Evolutionary conservation across 2,113 vertebrate species (phyloP).

Genomic region (Cololabis saira): DNA sequence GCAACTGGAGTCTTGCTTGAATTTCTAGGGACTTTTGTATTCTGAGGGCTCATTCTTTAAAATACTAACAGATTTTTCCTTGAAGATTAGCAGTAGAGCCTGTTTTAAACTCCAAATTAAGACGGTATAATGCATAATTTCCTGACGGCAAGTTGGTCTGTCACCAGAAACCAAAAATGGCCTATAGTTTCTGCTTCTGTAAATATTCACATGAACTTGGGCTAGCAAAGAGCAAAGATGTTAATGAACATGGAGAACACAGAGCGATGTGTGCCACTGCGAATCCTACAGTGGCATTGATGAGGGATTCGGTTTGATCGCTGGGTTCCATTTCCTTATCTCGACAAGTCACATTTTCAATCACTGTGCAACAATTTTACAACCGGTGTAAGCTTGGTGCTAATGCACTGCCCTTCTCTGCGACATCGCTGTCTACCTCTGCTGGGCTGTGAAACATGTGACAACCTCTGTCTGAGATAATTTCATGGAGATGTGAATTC

Average conservation of each 20-base stretch:
- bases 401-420: constrained; percentile 56
- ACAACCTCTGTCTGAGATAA: constrained; percentile 38
- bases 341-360: constrained; percentile 77
- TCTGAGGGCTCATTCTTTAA: no score
- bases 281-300: constrained; percentile 67
- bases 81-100: no score
- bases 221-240: constrained; percentile 43
- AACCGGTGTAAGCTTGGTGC: constrained; percentile 34
- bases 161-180: no score
- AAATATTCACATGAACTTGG: constrained; percentile 20
- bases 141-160: no score
- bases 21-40: no score
- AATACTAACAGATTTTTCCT: no score
- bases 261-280: constrained; percentile 56
- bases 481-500: constrained; percentile 59
- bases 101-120: no score
- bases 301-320: constrained; percentile 61
- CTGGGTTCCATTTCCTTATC: constrained; percentile 68
- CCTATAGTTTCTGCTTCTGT: not conserved
- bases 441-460: constrained; percentile 46
- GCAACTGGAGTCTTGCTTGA: no score
- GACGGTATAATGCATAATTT: no score
- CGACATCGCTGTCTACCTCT: constrained; percentile 55
- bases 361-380: constrained; percentile 70
- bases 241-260: constrained; percentile 42